Conservation (phyloP, 2,113 vertebrate genomes). For the Cranoglanis bouderius region DNA sequence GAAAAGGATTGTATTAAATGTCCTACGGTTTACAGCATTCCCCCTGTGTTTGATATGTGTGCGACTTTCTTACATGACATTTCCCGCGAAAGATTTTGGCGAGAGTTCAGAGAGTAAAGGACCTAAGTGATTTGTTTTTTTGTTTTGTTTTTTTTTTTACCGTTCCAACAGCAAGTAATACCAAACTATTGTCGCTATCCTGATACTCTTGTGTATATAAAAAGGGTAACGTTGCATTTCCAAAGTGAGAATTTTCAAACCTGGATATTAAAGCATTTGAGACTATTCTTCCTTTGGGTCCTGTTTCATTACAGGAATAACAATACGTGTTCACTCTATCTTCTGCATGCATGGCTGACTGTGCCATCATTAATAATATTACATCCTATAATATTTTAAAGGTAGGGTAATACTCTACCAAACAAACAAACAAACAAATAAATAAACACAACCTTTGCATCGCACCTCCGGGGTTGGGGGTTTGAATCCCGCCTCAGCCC, state of each 20-base stretch:
- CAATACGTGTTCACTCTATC: background rate
- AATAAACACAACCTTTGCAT: too few species aligned
- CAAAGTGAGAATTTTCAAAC: background rate
- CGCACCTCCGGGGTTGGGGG: too few species aligned
- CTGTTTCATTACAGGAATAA: background rate
- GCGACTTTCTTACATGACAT: constrained; percentile 43
- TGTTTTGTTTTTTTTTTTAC: background rate
- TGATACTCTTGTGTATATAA: background rate
- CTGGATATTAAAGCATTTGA: background rate
- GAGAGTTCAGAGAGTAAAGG: background rate
- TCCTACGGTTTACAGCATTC: accelerated
- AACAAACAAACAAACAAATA: too few species aligned
- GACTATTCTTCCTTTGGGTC: background rate
- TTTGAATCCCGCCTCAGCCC: too few species aligned
- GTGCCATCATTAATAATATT: background rate
- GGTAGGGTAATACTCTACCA: background rate
- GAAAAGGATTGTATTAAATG: background rate
- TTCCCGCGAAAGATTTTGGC: constrained; percentile 58
- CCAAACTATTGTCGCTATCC: too few species aligned
- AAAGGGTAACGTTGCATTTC: background rate
- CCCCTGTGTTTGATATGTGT: background rate
- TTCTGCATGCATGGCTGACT: background rate
- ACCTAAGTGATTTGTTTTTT: background rate
- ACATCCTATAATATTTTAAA: background rate
- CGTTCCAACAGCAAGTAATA: background rate